phyloP scores from a whole-genome alignment of 2,113 vertebrate genomes.

The Nerophis lumbriciformis region DNA sequence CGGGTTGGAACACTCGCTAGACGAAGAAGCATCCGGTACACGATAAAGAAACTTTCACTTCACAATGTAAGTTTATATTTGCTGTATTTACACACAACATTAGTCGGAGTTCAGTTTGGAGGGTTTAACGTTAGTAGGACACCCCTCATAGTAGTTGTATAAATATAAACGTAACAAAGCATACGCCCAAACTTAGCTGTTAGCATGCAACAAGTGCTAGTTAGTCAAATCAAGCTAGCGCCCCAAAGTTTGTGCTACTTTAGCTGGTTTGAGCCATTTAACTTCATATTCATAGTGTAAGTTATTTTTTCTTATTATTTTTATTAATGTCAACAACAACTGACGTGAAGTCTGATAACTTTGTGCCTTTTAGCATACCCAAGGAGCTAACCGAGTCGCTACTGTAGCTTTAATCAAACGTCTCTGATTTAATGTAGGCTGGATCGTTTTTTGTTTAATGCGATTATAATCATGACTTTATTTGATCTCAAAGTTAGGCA shows the following conservation, averaged over 20 bases:
- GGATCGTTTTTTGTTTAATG: too few relatives aligned
- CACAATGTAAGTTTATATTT: conserved; percentile 54
- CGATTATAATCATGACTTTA: too few relatives aligned
- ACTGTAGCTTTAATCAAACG: too few relatives aligned
- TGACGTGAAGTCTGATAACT: background rate
- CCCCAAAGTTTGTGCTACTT: background rate
- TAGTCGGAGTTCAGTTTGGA: background rate
- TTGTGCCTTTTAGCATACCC: background rate
- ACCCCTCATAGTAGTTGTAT: background rate
- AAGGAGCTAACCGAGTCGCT: background rate
- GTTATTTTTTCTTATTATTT: background rate
- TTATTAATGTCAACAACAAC: too few relatives aligned
- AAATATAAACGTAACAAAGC: conserved; percentile 6
- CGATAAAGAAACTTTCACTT: conserved; percentile 7
- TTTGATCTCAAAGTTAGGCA: too few relatives aligned
- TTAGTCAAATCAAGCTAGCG: conserved; percentile 9
- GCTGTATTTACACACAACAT: background rate
- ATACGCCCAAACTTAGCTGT: conserved; percentile 61
- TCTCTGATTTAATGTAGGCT: too few relatives aligned
- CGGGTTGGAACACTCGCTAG: conserved; percentile 23
- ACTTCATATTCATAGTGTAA: background rate
- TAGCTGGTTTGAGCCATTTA: background rate
- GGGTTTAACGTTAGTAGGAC: background rate
- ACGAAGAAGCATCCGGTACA: conserved; percentile 13
- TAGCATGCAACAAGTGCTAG: conserved; percentile 65